phyloP scores from a whole-genome alignment of 2,888 invertebrate species.

The Leptopterna dolabrata region DNA sequence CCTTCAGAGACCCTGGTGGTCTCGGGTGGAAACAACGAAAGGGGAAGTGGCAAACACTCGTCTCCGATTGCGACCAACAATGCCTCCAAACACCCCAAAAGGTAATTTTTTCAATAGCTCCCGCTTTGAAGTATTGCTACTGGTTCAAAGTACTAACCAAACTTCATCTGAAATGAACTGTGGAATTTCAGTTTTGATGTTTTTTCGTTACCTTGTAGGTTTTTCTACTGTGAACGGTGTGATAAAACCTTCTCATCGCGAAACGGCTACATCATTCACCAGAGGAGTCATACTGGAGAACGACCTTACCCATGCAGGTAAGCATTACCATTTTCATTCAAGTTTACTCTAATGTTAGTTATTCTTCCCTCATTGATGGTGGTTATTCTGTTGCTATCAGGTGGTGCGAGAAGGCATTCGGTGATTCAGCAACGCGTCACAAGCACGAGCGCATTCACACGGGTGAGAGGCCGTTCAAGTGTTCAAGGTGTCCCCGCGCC shows the following conservation, averaged over 20 bases:
- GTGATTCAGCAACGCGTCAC: slow-evolving; percentile 61
- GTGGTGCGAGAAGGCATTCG: slow-evolving; percentile 64
- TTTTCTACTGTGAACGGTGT: slow-evolving; percentile 61
- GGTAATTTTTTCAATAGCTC: slow-evolving; percentile 23
- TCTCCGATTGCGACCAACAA: background rate
- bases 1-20: background rate
- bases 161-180: too few relatives aligned
- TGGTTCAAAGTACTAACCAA: too few relatives aligned
- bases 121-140: too few relatives aligned
- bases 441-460: slow-evolving; percentile 65
- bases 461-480: slow-evolving; percentile 67
- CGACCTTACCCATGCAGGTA: slow-evolving; percentile 62
- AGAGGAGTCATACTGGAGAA: slow-evolving; percentile 61
- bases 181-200: too few relatives aligned
- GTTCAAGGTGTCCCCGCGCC: slow-evolving; percentile 66
- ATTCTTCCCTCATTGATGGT: too few relatives aligned
- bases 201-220: background rate
- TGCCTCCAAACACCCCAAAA: slow-evolving; percentile 55
- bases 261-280: slow-evolving; percentile 65
- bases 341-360: background rate
- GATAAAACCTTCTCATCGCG: slow-evolving; percentile 63
- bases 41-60: background rate
- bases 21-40: background rate
- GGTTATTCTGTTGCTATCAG: slow-evolving; percentile 57
- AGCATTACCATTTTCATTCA: background rate